A percentile compares a stretch with the other conserved stretches of the same genome.
Conservation (phyloP, 35 echinoderm and acorn worm species). For the Nesometra sesokonis region DNA sequence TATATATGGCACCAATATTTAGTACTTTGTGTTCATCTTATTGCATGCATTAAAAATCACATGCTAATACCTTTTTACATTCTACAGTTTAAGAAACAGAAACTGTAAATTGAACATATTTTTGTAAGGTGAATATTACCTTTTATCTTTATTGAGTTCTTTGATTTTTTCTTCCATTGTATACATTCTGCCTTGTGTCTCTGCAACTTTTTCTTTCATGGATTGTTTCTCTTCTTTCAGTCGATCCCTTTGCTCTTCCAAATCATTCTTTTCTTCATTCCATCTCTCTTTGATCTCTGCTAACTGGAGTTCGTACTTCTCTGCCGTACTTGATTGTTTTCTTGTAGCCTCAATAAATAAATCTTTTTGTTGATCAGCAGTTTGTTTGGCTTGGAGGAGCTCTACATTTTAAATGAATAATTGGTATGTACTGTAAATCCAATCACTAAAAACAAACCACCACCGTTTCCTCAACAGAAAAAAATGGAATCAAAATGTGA, state of each 20-base stretch:
- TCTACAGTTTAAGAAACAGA: no score
- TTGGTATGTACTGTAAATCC: no score
- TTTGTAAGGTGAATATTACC: background rate
- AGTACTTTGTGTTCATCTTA: no score
- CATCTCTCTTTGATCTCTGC: background rate
- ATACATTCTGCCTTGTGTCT: background rate
- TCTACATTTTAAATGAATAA: background rate
- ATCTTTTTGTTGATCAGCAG: background rate
- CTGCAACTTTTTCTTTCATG: background rate
- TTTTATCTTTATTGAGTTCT: background rate
- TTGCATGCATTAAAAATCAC: no score
- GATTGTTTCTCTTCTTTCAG: background rate
- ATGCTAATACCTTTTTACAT: no score
- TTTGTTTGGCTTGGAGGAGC: background rate
- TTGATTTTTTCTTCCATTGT: background rate
- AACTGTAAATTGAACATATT: no score
- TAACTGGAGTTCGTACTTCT: background rate
- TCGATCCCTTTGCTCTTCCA: background rate
- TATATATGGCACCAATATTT: no score
- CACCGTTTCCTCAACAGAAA: no score
- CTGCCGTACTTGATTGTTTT: background rate
- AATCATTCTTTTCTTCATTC: background rate
- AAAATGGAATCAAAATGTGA: no score
- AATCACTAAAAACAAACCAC: no score
- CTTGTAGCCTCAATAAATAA: background rate